A percentile compares a stretch with the other conserved stretches of the same genome.
phyloP scores from a whole-genome alignment of 2,888 invertebrate species.

The Euplexia lucipara region DNA sequence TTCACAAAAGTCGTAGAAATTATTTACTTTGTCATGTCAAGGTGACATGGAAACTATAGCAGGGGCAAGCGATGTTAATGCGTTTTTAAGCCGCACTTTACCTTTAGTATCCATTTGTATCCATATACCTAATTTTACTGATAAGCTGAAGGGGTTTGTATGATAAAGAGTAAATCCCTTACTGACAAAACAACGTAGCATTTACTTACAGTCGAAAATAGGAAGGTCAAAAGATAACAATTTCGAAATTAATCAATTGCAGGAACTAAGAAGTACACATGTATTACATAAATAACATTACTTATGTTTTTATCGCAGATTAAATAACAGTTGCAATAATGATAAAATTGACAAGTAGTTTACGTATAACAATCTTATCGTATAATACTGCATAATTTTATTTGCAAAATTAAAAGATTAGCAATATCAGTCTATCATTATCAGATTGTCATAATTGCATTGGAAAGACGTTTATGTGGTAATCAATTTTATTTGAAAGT shows the following conservation, averaged over 20 bases:
- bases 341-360: slow-evolving; percentile 31
- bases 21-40: slow-evolving; percentile 34
- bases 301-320: slow-evolving; percentile 34
- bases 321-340: slow-evolving; percentile 44
- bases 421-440: neutral
- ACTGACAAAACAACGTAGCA: neutral
- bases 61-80: slow-evolving; percentile 27
- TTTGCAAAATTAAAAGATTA: slow-evolving; percentile 38
- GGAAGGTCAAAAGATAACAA: neutral
- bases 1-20: slow-evolving; percentile 1
- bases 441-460: neutral
- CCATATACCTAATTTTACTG: slow-evolving; percentile 1
- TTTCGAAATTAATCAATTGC: slow-evolving; percentile 2
- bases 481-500: neutral
- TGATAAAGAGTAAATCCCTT: slow-evolving; percentile 21
- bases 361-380: slow-evolving; percentile 33
- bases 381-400: slow-evolving; percentile 36
- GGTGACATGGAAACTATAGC: slow-evolving; percentile 29
- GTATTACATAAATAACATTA: slow-evolving; percentile 10
- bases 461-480: neutral
- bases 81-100: slow-evolving; percentile 38
- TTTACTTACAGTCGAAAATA: neutral
- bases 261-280: neutral
- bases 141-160: slow-evolving; percentile 14
- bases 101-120: slow-evolving; percentile 23